phyloP scores from a whole-genome alignment of 2,888 invertebrate genomes.

The Agrenia bidenticulata region DNA sequence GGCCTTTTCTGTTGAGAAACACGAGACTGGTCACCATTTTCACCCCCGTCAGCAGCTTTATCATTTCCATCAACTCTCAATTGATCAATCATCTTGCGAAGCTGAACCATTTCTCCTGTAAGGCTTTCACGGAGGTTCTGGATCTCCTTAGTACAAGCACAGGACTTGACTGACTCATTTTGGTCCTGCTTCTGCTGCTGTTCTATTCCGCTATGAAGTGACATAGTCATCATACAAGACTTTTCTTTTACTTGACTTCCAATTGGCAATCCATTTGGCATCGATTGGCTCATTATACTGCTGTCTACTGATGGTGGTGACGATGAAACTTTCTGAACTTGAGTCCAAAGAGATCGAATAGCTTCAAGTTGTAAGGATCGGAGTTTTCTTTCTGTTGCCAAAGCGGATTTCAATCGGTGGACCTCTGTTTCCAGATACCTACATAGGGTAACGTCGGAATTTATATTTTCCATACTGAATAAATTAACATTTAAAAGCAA shows the following conservation, averaged over 20 bases:
- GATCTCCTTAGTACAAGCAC: conserved; percentile 42
- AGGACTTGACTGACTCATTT: neutral
- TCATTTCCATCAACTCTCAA: conserved; percentile 16
- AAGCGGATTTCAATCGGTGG: conserved; percentile 78
- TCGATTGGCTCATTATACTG: conserved; percentile 43
- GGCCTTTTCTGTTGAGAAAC: conserved; percentile 33
- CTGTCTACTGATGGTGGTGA: neutral
- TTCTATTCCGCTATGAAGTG: conserved; percentile 31
- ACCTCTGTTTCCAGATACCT: conserved; percentile 80
- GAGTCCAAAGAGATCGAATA: conserved; percentile 76
- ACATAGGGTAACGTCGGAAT: neutral
- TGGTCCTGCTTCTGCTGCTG: neutral
- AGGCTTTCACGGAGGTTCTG: conserved; percentile 34
- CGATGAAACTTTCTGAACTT: conserved; percentile 8
- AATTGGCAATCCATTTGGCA: conserved; percentile 46
- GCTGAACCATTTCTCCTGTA: conserved; percentile 38
- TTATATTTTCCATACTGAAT: neutral
- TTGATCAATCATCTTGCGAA: conserved; percentile 37
- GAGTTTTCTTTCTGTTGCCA: conserved; percentile 80
- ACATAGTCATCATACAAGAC: conserved; percentile 36
- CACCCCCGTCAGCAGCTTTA: neutral
- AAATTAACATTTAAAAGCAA: neutral
- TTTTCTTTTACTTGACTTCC: neutral
- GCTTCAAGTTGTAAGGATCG: conserved; percentile 87
- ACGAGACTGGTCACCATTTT: conserved; percentile 15